Base-by-base conservation (phyloP, 2,888 invertebrate genomes). In the Andrena hattorfiana region DNA sequence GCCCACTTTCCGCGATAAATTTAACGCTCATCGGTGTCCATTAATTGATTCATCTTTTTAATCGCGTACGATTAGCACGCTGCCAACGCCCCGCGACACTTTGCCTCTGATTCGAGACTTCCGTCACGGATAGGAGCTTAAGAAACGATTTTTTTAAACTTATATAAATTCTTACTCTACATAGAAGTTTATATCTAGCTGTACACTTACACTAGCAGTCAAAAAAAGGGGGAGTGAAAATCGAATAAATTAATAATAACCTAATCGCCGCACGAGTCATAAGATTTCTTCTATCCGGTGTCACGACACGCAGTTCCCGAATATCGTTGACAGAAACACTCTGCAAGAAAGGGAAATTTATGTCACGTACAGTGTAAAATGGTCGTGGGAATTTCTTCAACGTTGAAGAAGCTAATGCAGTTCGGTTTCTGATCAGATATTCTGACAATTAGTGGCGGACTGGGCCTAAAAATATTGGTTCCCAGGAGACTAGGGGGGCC, bases 281-380 rank as follows among this genome's bases (percentile, higher is more conserved):
- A 7, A n/a, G 8, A n/a, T 71, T 4, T 42, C 20, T 51, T 4
- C 3, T 16, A 16, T 42, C 16, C 42, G 42, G 2, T 10, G 62
- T 86, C 68, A 86, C 5, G 64, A 16, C 23, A 20, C 32, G 30
- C 87, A 87, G 7, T 66, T 81, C 56, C 80, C 84, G 26, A 85
- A 87, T 7, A 87, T 48, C 16, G 32, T n/a, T 8, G 62, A 48
- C 32, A 87, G 42, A 8, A 85, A 74, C 1, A 62, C n/a, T 23
- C 86, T 86, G 59, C 64, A 78, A 32, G 3, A 76, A 20, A 75
- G 59, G 0, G 7, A 32, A 59, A 51, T 16, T 48, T 59, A n/a
- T 32, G 32, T 30, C n/a, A 62, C 16, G 4, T 4, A 16, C 16
- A 16, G 42, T 42, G 42, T 4, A 16, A 42, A 42, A 16, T 42